Evolutionary conservation across 1,140 invertebrate species (phyloP).

Genomic region (Drosophila malerkotliana): DNA sequence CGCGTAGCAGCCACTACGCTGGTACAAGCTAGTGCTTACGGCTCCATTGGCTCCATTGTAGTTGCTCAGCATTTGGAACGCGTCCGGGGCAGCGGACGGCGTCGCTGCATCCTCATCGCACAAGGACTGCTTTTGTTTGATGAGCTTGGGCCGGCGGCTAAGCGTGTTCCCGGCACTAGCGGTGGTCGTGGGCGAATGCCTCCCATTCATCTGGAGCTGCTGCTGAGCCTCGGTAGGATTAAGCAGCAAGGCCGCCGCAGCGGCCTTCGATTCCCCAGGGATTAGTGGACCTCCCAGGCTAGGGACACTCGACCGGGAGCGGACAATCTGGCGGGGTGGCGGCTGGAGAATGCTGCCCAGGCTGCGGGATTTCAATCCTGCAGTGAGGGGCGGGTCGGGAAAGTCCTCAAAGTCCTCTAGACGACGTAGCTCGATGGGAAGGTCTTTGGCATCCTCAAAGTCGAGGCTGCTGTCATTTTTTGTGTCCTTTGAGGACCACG

Average conservation of each 20-base stretch:
- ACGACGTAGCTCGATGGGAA: conserved; percentile 94
- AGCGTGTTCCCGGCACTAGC: conserved; percentile 67
- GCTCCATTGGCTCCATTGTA: conserved; percentile 60
- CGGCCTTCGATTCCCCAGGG: conserved; percentile 53
- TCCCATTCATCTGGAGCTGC: conserved; percentile 34
- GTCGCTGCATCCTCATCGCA: conserved; percentile 86
- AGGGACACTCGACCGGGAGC: conserved; percentile 90
- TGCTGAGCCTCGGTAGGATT: conserved; percentile 50
- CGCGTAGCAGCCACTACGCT: conserved; percentile 55
- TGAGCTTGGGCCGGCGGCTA: conserved; percentile 86
- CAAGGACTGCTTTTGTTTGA: conserved; percentile 92
- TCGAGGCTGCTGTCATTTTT: conserved; percentile 86
- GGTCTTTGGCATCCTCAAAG: conserved; percentile 88
- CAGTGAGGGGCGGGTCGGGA: conserved; percentile 84
- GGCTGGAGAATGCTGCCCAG: conserved; percentile 91
- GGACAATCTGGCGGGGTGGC: conserved; percentile 88
- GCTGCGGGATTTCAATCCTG: conserved; percentile 85
- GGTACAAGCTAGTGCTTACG: conserved; percentile 66
- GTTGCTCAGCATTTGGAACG: conserved; percentile 70
- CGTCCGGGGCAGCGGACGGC: conserved; percentile 9
- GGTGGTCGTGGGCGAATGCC: conserved; percentile 62
- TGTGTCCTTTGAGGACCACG: conserved; percentile 88
- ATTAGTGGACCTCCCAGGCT: conserved; percentile 85
- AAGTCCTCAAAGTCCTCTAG: conserved; percentile 89
- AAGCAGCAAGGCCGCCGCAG: conserved; percentile 53